A percentile compares a stretch with the other conserved stretches of the same genome.
Conservation (phyloP, 2,888 invertebrate species). For the Troglohyphantes excavatus region DNA sequence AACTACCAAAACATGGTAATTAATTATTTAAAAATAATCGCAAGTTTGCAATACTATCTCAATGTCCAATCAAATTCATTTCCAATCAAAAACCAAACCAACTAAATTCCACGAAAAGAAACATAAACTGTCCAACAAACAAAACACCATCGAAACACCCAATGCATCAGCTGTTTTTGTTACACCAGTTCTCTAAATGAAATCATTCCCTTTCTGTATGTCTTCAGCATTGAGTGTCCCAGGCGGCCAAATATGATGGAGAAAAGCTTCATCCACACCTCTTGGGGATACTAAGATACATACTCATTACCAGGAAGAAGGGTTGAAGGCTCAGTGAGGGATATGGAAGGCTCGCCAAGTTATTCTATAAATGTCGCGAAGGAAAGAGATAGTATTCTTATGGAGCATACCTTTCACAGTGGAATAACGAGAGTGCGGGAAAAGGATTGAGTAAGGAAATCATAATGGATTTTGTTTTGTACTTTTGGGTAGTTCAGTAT, state of each 20-base stretch:
- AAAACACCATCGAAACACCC: too few relatives aligned
- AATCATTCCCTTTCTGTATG: neutral
- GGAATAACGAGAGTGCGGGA: neutral
- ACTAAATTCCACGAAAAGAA: too few relatives aligned
- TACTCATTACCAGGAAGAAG: constrained; percentile 18
- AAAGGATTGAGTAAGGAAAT: neutral
- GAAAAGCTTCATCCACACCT: neutral
- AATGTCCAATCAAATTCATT: too few relatives aligned
- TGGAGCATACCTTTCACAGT: too few relatives aligned
- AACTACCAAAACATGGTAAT: too few relatives aligned
- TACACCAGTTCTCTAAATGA: too few relatives aligned
- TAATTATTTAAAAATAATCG: too few relatives aligned
- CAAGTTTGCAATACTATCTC: too few relatives aligned
- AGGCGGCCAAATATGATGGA: neutral
- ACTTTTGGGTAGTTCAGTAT: too few relatives aligned
- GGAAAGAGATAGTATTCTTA: neutral
- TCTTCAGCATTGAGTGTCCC: neutral
- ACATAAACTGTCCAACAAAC: too few relatives aligned
- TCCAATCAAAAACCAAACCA: too few relatives aligned
- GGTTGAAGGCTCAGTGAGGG: neutral
- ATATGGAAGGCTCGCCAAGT: neutral
- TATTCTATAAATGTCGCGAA: constrained; percentile 1
- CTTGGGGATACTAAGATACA: neutral
- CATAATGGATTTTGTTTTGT: neutral
- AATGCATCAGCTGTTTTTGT: too few relatives aligned